These are phyloP conservation scores for Dryoscopus gambensis DNA, from an alignment of 2,113 vertebrate species.

Conservation along the genomic window DNA sequence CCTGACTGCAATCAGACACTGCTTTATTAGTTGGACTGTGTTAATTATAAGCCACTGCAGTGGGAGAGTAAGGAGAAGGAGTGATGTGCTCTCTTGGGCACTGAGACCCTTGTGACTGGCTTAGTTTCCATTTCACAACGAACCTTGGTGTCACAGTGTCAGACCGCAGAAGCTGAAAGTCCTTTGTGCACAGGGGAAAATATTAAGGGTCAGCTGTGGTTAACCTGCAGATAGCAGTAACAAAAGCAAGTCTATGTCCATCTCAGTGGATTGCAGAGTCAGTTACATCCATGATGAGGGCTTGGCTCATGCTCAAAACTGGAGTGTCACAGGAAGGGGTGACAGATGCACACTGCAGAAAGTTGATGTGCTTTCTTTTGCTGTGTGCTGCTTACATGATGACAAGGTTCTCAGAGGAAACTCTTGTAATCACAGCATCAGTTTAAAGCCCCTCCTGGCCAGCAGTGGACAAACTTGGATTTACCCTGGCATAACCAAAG, in stretches of 20 bases:
- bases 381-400: accelerated
- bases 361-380: neutral
- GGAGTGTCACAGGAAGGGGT: neutral
- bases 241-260: neutral
- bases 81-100: neutral
- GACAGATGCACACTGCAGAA: neutral
- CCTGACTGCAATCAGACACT: neutral
- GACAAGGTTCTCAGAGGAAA: neutral
- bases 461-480: neutral
- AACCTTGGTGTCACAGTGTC: neutral
- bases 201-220: neutral
- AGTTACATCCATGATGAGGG: neutral
- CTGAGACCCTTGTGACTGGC: neutral
- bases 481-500: neutral
- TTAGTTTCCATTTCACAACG: neutral
- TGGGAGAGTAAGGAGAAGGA: neutral
- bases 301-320: neutral
- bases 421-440: neutral
- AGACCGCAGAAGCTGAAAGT: neutral
- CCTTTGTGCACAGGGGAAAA: neutral
- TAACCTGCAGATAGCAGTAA: neutral
- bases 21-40: neutral
- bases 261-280: neutral
- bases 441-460: neutral
- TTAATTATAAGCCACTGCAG: neutral